Base-by-base conservation (phyloP, 92 coral and sea anemone genomes). In the Porites cylindrica region DNA sequence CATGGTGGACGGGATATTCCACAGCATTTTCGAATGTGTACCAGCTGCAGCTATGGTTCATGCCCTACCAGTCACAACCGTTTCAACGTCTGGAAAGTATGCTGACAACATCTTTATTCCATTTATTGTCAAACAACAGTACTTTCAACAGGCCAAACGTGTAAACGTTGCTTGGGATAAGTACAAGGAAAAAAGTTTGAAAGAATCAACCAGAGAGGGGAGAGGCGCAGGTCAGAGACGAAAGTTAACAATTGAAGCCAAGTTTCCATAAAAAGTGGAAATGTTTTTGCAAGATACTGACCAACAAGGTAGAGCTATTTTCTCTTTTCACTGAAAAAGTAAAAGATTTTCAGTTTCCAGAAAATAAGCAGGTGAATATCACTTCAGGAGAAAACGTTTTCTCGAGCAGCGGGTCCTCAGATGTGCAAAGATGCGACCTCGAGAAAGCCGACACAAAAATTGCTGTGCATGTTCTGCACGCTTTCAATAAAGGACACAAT, bases 201-300 rank as follows among this genome's bases (percentile, higher is more conserved):
- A 86, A 16, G 82, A 82, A 26, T 68, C 82, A 43, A 52, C 89
- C n/a, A 70, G 86, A 70, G 89, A 78, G 51, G 80, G 79, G 82
- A 75, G 91, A 82, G 85, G 87, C 56, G 71, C 78, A 63, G 88
- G 85, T 72, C 80, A 64, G 75, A 72, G 85, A 76, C 82, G 77
- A 83, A 91, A 86, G 68, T 74, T 76, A 4, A 80, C 91, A 67
- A 79, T 68, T 78, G 75, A 91, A 62, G 82, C 72, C 85, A 86
- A 87, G 88, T 53, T 91, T 82, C 94, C 93, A 26, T 72, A 53
- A 78, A 29, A 87, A 91, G 43, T 91, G 93, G 91, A 86, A 86
- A 8, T 17, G 63, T 59, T 59, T 59, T 5, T 11, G 2, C 63
- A 8, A 59, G 63, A 59, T 59, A 59, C 13, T 59, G 32, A 59